Base-by-base conservation (phyloP, 2,797 vertebrate species). In the Peromyscus aztecus region DNA sequence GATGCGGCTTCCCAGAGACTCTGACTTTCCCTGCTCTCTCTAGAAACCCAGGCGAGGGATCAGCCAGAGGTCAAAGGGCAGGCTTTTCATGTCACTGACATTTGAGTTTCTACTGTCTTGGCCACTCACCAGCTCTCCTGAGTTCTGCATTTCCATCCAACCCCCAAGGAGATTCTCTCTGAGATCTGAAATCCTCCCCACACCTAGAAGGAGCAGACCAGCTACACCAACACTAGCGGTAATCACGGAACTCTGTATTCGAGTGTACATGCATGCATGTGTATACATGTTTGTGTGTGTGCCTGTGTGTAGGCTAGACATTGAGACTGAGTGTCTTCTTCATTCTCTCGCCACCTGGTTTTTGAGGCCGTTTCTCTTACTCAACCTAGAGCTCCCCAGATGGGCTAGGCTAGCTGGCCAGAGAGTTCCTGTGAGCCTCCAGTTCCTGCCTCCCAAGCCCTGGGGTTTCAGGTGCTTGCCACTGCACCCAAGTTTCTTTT, bases 21-120 rank as follows among this genome's bases (percentile, higher is more conserved):
- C 27, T 0, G n/a, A 57, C 14, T 13, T 14, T 21, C 8, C 10
- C 34, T 5, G 55, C 37, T 63, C 27, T 73, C 46, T 57, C 84
- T 29, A 4, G n/a, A 34, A 71, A 27, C n/a, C 8, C 10, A 12
- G 8, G 13, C 0, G 0, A 40, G 59, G 40, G 29, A 27, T 23
- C 17, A 67, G 85, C 55, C 10, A 12, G 31, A 19, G 4, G 17
- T 46, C n/a, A 52, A 31, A 0, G 46, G 7, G 1, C 4, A 49
- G 34, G 24, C 3, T 63, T 19, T 24, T 82, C 14, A 83, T 17
- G 7, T 16, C 27, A 13, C 24, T 12, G 24, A n/a, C 12, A 6
- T 6, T 37, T 31, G 37, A 19, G 46, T 46, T 37, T 31, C 89
- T 40, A 0, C 4, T 63, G 86, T 31, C 59, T 24, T 10, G 27